These are phyloP conservation scores for Carassius carassius DNA, from an alignment of 2,113 vertebrate genomes.

Conservation along the genomic window DNA sequence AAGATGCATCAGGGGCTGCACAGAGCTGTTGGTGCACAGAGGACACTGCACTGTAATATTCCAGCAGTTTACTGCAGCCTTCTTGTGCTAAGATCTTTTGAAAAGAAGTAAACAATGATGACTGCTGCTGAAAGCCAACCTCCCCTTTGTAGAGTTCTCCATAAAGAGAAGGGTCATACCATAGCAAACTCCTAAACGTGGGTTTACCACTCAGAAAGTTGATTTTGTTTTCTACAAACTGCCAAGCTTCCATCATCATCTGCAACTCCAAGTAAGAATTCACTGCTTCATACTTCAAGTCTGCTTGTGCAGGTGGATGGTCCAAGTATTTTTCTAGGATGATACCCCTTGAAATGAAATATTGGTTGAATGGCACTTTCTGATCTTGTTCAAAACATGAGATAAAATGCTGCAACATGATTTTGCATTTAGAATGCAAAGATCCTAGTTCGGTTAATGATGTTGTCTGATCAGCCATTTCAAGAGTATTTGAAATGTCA, in stretches of 20 bases:
- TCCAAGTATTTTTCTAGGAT: constrained; percentile 67
- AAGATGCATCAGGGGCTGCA: constrained; percentile 65
- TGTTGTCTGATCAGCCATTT: constrained; percentile 67
- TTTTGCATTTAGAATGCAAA: constrained; percentile 64
- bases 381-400: constrained; percentile 73
- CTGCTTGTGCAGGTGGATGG: constrained; percentile 55
- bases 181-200: constrained; percentile 79
- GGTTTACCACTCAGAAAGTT: constrained; percentile 64
- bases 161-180: constrained; percentile 77
- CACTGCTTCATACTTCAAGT: constrained; percentile 71
- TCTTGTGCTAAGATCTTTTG: constrained; percentile 70
- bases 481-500: constrained; percentile 70
- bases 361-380: constrained; percentile 63
- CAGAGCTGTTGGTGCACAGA: constrained; percentile 58
- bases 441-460: constrained; percentile 63
- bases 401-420: constrained; percentile 71
- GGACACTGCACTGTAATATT: constrained; percentile 64
- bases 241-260: constrained; percentile 77
- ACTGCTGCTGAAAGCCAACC: constrained; percentile 75
- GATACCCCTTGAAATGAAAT: constrained; percentile 71
- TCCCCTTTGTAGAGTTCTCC: constrained; percentile 71
- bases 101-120: constrained; percentile 74
- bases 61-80: constrained; percentile 66
- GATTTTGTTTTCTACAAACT: constrained; percentile 79
- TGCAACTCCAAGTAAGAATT: constrained; percentile 77